Conservation (phyloP, 2,888 invertebrate species). For the Cartodere bifasciata region DNA sequence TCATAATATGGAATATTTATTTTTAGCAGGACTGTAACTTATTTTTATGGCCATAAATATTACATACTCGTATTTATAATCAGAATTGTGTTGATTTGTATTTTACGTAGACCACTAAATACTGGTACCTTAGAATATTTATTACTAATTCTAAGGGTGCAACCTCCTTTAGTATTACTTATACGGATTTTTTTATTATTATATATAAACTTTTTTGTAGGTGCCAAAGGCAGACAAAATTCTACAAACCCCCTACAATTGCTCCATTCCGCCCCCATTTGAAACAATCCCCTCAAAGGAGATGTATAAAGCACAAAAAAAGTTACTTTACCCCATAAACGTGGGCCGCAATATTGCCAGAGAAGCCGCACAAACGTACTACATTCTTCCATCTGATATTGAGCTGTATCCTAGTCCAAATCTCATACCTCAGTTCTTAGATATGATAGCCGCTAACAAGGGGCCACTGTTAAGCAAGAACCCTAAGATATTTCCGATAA, state of each 20-base stretch:
- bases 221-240: conserved; percentile 54
- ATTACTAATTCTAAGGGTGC: no score
- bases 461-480: conserved; percentile 45
- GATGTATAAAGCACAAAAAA: conserved; percentile 69
- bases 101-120: no score
- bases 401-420: conserved; percentile 82
- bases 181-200: no score
- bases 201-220: conserved; percentile 33
- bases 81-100: no score
- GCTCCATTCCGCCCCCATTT: conserved; percentile 58
- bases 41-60: no score
- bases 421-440: conserved; percentile 66
- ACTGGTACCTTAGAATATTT: no score
- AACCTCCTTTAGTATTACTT: no score
- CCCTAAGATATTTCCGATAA: conserved; percentile 72
- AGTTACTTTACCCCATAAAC: conserved; percentile 78
- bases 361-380: conserved; percentile 70
- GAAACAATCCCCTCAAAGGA: conserved; percentile 47
- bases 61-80: no score
- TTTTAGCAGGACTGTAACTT: no score
- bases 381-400: conserved; percentile 75
- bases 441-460: conserved; percentile 66
- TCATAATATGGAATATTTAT: no score
- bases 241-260: conserved; percentile 53
- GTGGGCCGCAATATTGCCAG: conserved; percentile 83